These are phyloP conservation scores for Drosophila subsilvestris DNA, from an alignment of 2,888 invertebrate genomes.

Conservation along the genomic window DNA sequence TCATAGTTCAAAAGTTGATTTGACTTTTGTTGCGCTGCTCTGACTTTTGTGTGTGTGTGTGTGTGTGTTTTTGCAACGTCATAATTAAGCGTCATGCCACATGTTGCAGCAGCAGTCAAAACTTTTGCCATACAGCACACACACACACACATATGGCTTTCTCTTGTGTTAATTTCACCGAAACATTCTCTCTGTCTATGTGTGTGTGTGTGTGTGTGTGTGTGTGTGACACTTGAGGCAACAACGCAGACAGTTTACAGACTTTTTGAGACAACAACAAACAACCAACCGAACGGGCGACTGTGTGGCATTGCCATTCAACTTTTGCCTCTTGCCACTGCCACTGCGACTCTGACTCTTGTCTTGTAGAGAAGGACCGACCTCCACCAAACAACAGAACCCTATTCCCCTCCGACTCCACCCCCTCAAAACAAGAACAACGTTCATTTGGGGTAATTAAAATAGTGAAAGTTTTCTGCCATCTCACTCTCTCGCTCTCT, in stretches of 20 bases:
- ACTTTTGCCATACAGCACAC: conserved; percentile 49
- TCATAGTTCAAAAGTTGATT: conserved; percentile 61
- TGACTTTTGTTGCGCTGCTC: conserved; percentile 55
- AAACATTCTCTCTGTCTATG: conserved; percentile 22
- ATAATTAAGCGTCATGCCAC: conserved; percentile 70
- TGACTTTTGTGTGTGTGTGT: conserved; percentile 37
- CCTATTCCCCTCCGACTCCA: not conserved
- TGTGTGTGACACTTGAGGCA: conserved; percentile 61
- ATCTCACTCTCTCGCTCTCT: not conserved
- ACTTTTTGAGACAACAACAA: conserved; percentile 54
- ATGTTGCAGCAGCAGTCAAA: conserved; percentile 63
- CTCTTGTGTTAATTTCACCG: conserved; percentile 36
- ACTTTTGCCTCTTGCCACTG: conserved; percentile 13
- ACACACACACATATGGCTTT: conserved; percentile 20
- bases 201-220: conserved; percentile 43
- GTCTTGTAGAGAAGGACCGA: not conserved
- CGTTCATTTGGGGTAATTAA: conserved; percentile 68
- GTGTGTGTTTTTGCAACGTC: conserved; percentile 46
- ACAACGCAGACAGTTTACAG: conserved; percentile 70
- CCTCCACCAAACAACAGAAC: not conserved
- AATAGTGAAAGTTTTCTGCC: conserved; percentile 71
- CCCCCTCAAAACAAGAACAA: conserved; percentile 26
- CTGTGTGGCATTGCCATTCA: conserved; percentile 41
- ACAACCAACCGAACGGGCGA: conserved; percentile 18
- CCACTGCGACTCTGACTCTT: conserved; percentile 2